Evolutionary conservation across 2,113 vertebrate genomes (phyloP).

Genomic region (Oncorhynchus gorbuscha): DNA sequence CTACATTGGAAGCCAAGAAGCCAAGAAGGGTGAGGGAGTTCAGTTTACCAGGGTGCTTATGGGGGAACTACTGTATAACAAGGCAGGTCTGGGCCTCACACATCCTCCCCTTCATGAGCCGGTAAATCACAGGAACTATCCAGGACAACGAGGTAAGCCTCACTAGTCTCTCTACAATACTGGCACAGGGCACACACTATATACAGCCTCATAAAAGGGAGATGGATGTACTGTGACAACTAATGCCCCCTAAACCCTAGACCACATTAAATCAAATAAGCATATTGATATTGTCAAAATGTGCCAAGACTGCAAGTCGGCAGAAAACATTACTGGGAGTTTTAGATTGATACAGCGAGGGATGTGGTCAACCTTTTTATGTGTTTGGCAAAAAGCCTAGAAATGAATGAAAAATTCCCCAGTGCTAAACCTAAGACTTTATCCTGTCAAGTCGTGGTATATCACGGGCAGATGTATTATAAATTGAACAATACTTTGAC

Average conservation of each 20-base stretch:
- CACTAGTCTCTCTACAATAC: not conserved
- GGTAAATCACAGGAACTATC: not conserved
- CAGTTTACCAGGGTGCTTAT: not conserved
- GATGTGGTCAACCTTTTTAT: not conserved
- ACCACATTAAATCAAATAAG: not conserved
- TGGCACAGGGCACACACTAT: not conserved
- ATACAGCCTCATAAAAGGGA: not conserved
- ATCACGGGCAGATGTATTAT: not conserved
- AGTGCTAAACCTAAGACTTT: not conserved
- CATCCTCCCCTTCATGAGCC: not conserved
- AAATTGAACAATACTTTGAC: not conserved
- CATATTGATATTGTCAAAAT: not conserved
- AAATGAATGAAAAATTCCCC: not conserved
- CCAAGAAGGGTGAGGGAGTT: constrained; percentile 8
- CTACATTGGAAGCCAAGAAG: too few species aligned
- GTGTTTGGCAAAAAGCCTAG: constrained; percentile 17
- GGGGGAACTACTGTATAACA: too few species aligned
- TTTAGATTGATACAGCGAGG: not conserved
- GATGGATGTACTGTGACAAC: not conserved
- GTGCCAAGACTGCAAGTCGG: not conserved
- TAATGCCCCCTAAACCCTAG: not conserved
- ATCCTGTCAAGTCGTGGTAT: not conserved
- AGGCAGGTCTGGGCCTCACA: too few species aligned
- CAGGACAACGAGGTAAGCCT: not conserved
- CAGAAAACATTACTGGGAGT: not conserved